Percentiles rank a stretch among this genome's conserved stretches.
Conservation (phyloP, 2,888 invertebrate species). For the Apodemia duryi region DNA sequence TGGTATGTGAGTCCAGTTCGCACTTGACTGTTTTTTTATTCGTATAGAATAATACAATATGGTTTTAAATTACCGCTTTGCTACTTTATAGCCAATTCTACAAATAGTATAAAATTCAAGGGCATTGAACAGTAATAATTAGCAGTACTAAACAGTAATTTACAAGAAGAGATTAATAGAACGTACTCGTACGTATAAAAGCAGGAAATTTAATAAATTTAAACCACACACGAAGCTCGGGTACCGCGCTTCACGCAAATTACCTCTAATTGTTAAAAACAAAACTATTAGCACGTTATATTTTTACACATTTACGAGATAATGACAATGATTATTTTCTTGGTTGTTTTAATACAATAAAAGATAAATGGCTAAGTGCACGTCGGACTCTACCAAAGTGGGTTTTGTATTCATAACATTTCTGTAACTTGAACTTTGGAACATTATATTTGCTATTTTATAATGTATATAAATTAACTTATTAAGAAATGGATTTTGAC, state of each 20-base stretch:
- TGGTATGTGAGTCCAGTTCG: too few species aligned
- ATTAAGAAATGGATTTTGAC: too few species aligned
- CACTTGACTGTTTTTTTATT: too few species aligned
- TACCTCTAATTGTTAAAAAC: slow-evolving; percentile 34
- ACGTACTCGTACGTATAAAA: not conserved
- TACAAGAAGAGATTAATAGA: not conserved
- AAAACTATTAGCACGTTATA: slow-evolving; percentile 29
- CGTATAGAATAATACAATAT: too few species aligned
- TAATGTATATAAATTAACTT: too few species aligned
- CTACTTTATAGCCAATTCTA: too few species aligned
- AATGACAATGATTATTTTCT: slow-evolving; percentile 30
- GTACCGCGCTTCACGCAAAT: slow-evolving; percentile 24
- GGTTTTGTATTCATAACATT: not conserved
- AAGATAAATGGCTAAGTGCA: slow-evolving; percentile 20
- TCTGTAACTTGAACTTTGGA: too few species aligned
- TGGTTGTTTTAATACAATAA: slow-evolving; percentile 19
- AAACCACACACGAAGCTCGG: slow-evolving; percentile 29
- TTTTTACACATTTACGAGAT: slow-evolving; percentile 33
- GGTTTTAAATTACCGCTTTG: too few species aligned
- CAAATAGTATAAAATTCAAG: not conserved
- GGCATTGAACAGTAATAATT: slow-evolving; percentile 2
- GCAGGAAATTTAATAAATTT: not conserved
- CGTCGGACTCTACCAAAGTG: too few species aligned
- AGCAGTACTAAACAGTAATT: not conserved
- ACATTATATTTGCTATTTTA: too few species aligned